Evolutionary conservation across 2,113 vertebrate species (phyloP).

Genomic region (Oreochromis tanganicae): DNA sequence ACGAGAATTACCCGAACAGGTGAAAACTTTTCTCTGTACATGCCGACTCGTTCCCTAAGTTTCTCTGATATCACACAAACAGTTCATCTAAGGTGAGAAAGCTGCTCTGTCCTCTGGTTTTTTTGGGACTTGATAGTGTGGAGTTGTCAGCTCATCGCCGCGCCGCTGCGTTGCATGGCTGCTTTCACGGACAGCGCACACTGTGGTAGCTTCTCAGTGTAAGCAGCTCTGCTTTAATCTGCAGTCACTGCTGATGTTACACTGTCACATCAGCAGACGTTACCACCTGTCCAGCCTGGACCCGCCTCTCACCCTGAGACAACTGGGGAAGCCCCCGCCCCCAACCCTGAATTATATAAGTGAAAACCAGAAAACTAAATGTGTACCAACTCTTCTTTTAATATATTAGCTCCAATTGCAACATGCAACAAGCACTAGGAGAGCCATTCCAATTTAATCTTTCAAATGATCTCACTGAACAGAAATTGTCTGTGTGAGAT

Average conservation of each 20-base stretch:
- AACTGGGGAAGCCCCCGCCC: background rate
- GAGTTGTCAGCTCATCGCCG: accelerated
- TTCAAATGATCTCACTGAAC: background rate
- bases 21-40: background rate
- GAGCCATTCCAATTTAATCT: accelerated
- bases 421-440: accelerated
- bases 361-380: background rate
- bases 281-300: background rate
- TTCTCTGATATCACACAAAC: background rate
- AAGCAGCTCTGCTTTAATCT: background rate
- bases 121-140: background rate
- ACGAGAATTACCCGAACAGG: background rate
- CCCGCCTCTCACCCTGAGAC: background rate
- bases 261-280: background rate
- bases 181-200: background rate
- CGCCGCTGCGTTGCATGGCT: background rate
- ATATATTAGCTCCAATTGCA: background rate
- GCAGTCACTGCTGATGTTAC: background rate
- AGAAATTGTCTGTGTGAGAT: background rate
- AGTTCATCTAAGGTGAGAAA: background rate
- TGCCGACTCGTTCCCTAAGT: background rate
- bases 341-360: background rate
- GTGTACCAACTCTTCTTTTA: background rate
- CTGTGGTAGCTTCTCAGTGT: accelerated
- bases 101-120: background rate